Evolutionary conservation across 2,113 vertebrate species (phyloP), one percentile per base, ranked within the genome.

Genomic region (Holacanthus passer): DNA sequence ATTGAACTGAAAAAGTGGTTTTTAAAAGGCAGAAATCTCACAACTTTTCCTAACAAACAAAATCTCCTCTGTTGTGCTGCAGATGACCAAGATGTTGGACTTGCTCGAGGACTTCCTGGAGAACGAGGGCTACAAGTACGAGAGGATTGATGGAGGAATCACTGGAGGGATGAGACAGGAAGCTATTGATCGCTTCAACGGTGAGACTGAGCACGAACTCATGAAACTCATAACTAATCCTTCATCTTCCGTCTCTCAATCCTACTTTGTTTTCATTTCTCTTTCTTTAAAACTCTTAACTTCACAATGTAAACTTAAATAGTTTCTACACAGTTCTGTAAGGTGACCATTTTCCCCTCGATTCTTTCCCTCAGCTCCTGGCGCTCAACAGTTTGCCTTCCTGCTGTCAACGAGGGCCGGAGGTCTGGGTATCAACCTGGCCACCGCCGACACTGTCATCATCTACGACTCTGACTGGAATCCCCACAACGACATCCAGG

Each of bases 1-100:
- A n/a, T n/a, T n/a, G n/a, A n/a, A n/a, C n/a, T n/a, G n/a, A n/a
- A n/a, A n/a, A n/a, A n/a, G n/a, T n/a, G n/a, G 35, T 37, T 37
- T 41, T 8, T 37, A 37, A 37, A 37, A 37, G 35, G 35, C 35
- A 41, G 12, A 47, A 47, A 13, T 37, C 35, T 37, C 35, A 37
- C 35, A 5, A 1, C 35, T 8, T 37, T 37, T 37, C 35, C 35
- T 37, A n/a, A 37, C 35, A 37, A 37, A 37, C 35, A 37, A 41
- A 41, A 52, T 22, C 16, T 31, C 35, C 1, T 7, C 0, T 68
- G 14, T 45, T 4, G 0, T 48, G 1, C 56, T 63, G 8, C 27
- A 99, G 98, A 99, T 99, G 98, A 99, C 98, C 48, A 99, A 99
- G 91, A 99, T 99, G 98, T 87, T 99, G 91, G 98, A 99, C 88